Base-by-base conservation (phyloP, 2,113 vertebrate species). In the Plestiodon gilberti region DNA sequence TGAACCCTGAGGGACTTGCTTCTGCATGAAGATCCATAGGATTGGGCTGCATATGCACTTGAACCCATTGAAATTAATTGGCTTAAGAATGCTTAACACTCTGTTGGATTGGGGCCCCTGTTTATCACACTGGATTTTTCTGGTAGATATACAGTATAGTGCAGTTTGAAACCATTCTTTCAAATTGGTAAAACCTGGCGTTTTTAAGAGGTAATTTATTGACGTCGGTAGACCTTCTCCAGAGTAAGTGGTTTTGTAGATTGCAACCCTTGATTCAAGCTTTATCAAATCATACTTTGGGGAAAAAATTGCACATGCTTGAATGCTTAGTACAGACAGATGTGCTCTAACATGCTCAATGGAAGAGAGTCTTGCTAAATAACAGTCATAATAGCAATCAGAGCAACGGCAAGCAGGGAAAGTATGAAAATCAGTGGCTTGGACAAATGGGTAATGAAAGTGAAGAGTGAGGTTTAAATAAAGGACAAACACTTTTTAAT, bases 381-480 rank as follows among this genome's bases (percentile, higher is more conserved):
- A 84, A 84, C 78, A 87, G 90, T 86, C 17, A 70, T 74, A 64
- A 73, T 74, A 40, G 76, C 59, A 74, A 65, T 65, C 82, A 80
- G 71, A 78, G 87, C 40, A 1, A 23, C 33, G 85, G 81, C 48
- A 69, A 79, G 35, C 62, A 0, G 76, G 57, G 52, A 35, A 75
- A 82, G 55, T 77, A 23, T 80, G 82, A 57, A 81, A 81, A 38
- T 84, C 82, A 76, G 1, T n/a, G 25, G 20, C 78, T 77, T 65
- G 10, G 83, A 76, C 57, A 33, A 88, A 88, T 0, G 43, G 78
- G 78, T 62, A 81, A 87, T 81, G 3, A 30, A 48, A 4, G 48
- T 38, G 52, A 76, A 82, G 62, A 69, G 62, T 14, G 18, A 59
- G 85, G 89, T 82, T 85, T 1, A 62, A 81, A 87, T 38, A 70